Conservation (phyloP, 2,113 vertebrate species). For the Macroglossus sobrinus region DNA sequence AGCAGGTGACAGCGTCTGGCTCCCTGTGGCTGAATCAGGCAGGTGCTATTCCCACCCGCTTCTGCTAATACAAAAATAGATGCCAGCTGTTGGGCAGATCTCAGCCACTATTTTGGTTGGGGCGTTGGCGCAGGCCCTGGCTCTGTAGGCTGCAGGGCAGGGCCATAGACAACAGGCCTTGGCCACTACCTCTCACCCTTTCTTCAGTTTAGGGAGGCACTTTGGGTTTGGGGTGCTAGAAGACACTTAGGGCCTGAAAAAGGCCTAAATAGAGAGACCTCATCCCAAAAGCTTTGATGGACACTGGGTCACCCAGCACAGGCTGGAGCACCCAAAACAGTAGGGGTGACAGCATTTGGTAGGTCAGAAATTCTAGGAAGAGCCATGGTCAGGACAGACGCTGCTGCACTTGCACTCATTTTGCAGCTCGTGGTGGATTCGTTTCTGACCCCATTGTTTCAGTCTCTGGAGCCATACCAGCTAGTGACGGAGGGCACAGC, state of each 20-base stretch:
- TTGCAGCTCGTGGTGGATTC: background rate
- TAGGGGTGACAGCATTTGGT: accelerated
- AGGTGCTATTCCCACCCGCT: constrained; percentile 69
- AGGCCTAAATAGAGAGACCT: background rate
- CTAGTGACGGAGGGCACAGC: background rate
- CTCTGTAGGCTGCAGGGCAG: background rate
- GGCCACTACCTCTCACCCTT: background rate
- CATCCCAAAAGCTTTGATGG: background rate
- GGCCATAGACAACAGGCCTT: background rate
- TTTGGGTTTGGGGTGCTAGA: background rate
- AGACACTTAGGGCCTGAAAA: background rate
- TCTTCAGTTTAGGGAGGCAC: background rate
- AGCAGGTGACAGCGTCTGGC: constrained; percentile 71
- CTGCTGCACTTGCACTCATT: background rate
- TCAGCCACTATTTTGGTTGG: constrained; percentile 59
- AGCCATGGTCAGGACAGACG: background rate
- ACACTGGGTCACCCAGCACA: no score
- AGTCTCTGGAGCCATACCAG: background rate
- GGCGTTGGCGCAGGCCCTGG: background rate
- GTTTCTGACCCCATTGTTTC: background rate
- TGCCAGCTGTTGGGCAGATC: constrained; percentile 54
- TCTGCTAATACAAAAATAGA: constrained; percentile 71
- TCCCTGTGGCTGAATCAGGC: constrained; percentile 31
- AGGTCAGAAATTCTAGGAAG: background rate
- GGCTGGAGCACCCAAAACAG: background rate